Evolutionary conservation across 2,113 vertebrate genomes (phyloP).

Genomic region (Campylomormyrus tamandua): DNA sequence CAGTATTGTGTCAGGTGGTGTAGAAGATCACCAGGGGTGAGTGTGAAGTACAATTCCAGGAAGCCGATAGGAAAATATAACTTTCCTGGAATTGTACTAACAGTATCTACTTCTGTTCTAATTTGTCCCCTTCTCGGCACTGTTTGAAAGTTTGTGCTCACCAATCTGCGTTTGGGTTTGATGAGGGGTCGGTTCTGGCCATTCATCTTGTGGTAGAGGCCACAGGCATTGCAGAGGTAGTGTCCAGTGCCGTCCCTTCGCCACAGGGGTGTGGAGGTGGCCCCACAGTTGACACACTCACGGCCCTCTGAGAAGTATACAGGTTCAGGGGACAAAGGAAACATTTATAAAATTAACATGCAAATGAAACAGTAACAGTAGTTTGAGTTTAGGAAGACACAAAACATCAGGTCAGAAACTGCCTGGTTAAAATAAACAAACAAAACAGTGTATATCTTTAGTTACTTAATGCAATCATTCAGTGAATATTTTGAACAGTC

Average conservation of each 20-base stretch:
- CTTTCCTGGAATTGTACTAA: conserved; percentile 73
- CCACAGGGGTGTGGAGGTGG: conserved; percentile 96
- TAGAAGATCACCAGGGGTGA: conserved; percentile 63
- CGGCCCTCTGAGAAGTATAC: conserved; percentile 88
- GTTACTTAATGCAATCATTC: not conserved
- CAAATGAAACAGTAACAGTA: conserved; percentile 34
- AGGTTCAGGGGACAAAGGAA: conserved; percentile 41
- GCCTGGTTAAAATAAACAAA: not conserved
- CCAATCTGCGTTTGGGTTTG: conserved; percentile 97
- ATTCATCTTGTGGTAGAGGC: conserved; percentile 99
- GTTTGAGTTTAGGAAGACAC: not conserved
- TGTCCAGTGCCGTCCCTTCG: conserved; percentile 94
- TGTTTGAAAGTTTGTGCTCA: conserved; percentile 56
- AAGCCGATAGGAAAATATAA: conserved; percentile 78
- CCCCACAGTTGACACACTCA: conserved; percentile 97
- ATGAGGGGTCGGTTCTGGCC: conserved; percentile 98
- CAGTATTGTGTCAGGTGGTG: conserved; percentile 61
- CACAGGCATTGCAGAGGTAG: conserved; percentile 98
- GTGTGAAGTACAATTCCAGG: conserved; percentile 70
- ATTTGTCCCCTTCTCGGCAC: conserved; percentile 36
- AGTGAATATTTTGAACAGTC: not conserved
- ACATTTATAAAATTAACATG: conserved; percentile 71
- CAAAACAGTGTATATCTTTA: not conserved
- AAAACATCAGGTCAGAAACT: not conserved
- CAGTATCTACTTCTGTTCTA: conserved; percentile 39